Base-by-base conservation (phyloP, 2,113 vertebrate species). In the Microcebus ravelobensis region DNA sequence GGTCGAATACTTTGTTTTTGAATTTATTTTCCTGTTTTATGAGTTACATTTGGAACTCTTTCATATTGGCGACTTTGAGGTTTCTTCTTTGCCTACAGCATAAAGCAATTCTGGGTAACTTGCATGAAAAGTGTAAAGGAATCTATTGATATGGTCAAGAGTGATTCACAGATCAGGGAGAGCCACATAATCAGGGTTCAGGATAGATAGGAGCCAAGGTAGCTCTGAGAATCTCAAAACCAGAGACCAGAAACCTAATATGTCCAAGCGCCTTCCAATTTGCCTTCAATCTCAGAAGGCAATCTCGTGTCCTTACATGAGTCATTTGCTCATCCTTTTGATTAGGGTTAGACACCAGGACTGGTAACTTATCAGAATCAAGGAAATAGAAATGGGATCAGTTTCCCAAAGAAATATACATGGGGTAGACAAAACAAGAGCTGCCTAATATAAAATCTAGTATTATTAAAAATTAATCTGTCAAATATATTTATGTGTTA, bases 311-410 rank as follows among this genome's bases (percentile, higher is more conserved):
- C 15, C 57, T 52, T 27, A 17, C 39, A 36, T 59, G 63, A 34
- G 11, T 48, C 20, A 55, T 18, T 67, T 55, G 13, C 14, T 31
- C 34, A 17, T 31, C 10, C 12, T 57, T n/a, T 59, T 17, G 0
- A 29, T 50, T 31, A 8, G 3, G 1, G 1, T 23, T 50, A n/a
- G 6, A 2, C 17, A 27, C 15, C 3, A 21, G 23, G 15, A 61
- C 6, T 39, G 11, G 3, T 39, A 84, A 50, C 27, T 88, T 50
- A 39, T 0, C 13, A 52, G 12, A 88, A 42, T 52, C 34, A 39
- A 34, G 27, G 42, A 71, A 81, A 61, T 61, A 61, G 23, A 77
- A 77, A 52, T 27, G 14, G 7, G 5, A 5, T n/a, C 5, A 20
- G 36, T 86, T 68, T 77, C 59, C n/a, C 23, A 67, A 77, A 77